Base-by-base conservation (phyloP, 2,113 vertebrate species). In the Speoplatyrhinus poulsoni region DNA sequence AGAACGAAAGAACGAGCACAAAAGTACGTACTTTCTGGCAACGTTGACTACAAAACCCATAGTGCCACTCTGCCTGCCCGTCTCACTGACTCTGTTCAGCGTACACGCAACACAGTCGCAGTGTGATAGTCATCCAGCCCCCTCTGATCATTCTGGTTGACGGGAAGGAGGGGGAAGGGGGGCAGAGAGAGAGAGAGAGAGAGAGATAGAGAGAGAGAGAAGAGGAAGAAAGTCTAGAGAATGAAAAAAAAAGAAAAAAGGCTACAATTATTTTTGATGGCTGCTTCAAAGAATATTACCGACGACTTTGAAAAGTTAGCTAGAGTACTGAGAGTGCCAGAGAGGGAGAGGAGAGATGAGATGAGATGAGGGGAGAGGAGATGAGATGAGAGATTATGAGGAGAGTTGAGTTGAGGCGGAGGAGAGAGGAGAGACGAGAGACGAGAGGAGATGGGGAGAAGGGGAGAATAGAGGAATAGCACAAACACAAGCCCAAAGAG, bases 261-360 rank as follows among this genome's bases (percentile, higher is more conserved):
- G 70, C 72, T 19, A 72, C 66, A 85, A 70, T 79, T 81, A 82
- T 83, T 85, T 89, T 86, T 86, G 82, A 91, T 83, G 85, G 77
- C 75, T 70, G 78, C 87, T 89, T 89, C 90, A 91, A 89, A 91
- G 82, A 66, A 79, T 62, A 87, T 85, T 84, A 88, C 80, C 74
- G 52, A 54, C 0, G 60, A 62, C 83, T 90, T 86, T 89, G 85
- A 89, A 89, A 87, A 86, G 88, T 86, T 83, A 86, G 81, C 75
- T 26, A 79, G 71, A 77, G 79, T 81, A 83, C 71, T 79, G 71
- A 70, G 13, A 17, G 76, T 67, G 67, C 13, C 26, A 74, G 65
- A 69, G 78, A 74, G 67, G 46, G 55, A 70, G 79, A 80, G 69
- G 71, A 62, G 13, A 77, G 79, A 12, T 57, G 48, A 46, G 79